Percentiles rank a stretch among this genome's conserved stretches.
phyloP scores from a whole-genome alignment of 2,888 invertebrate genomes.

The Catocala nupta region DNA sequence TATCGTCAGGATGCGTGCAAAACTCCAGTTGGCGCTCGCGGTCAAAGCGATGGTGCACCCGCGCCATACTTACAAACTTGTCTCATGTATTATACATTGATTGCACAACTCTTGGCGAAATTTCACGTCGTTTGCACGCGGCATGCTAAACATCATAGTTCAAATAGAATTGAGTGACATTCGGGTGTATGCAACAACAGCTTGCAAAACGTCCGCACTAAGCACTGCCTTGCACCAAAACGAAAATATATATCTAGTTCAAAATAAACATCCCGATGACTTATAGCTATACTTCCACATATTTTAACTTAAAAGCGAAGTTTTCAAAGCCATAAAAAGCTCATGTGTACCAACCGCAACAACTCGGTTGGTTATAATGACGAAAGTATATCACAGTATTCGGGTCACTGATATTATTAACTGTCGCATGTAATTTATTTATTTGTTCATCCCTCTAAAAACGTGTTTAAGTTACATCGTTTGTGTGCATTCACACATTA shows the following conservation, averaged over 20 bases:
- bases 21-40: too few species aligned
- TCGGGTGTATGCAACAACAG: conserved; percentile 33
- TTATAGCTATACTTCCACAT: conserved; percentile 13
- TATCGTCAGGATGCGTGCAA: neutral
- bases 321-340: conserved; percentile 13
- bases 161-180: conserved; percentile 31
- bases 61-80: conserved; percentile 8
- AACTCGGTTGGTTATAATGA: conserved; percentile 19
- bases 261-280: conserved; percentile 20
- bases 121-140: conserved; percentile 26
- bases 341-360: conserved; percentile 10
- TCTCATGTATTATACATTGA: conserved; percentile 30
- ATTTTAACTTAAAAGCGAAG: conserved; percentile 18
- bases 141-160: conserved; percentile 17
- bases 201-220: conserved; percentile 30
- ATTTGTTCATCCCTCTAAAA: conserved; percentile 40
- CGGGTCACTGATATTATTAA: conserved; percentile 41
- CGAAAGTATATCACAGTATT: conserved; percentile 40
- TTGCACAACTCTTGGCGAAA: conserved; percentile 20
- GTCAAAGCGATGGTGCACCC: neutral
- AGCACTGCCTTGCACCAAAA: conserved; percentile 45
- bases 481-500: conserved; percentile 10
- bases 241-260: conserved; percentile 9
- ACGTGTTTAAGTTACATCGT: conserved; percentile 12
- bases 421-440: conserved; percentile 31